Evolutionary conservation across 2,113 vertebrate genomes (phyloP), one percentile per base, ranked within the genome.

Genomic region (Excalfactoria chinensis): DNA sequence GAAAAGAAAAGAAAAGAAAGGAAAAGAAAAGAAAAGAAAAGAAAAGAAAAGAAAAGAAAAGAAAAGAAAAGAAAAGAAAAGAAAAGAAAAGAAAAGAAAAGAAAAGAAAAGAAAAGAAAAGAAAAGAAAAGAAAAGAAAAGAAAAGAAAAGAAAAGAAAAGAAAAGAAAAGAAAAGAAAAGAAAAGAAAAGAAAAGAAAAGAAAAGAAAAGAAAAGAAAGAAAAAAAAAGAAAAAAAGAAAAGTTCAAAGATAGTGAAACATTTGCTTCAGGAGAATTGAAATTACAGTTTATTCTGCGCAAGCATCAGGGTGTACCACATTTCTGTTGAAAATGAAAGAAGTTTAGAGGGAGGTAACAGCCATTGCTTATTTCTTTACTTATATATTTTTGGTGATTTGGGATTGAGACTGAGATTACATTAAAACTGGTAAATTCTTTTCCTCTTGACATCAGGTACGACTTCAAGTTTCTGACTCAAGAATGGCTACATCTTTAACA

Each of bases 301-400:
- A 64, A 37, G 18, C 35, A 68, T 73, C 85, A 77, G 26, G 55
- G 66, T 86, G 49, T 26, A 89, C 37, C 43, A 28, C 49, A 13
- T 90, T 95, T 91, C 48, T 77, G 6, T 11, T 71, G 71, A 63
- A 92, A 90, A 34, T 12, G 72, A 41, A 96, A 76, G 3, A 53
- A 91, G 93, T 89, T 93, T 95, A 96, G 40, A 49, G 71, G 81
- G 71, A 93, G 89, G 71, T 96, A 85, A 92, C 23, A 84, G 90
- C 78, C 88, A 78, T 78, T 87, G 41, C 26, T 92, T 88, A 64
- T 95, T 95, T 95, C 91, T 93, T 89, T 73, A 34, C 37, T 71
- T 11, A 4, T 51, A 19, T 43, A 28, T 22, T 68, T 79, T 88
- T 68, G 28, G 35, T 77, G 25, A 34, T 84, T 84, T 76, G 22